These are phyloP conservation scores for Archips crataeganus DNA, from an alignment of 2,888 invertebrate genomes.

Conservation along the genomic window DNA sequence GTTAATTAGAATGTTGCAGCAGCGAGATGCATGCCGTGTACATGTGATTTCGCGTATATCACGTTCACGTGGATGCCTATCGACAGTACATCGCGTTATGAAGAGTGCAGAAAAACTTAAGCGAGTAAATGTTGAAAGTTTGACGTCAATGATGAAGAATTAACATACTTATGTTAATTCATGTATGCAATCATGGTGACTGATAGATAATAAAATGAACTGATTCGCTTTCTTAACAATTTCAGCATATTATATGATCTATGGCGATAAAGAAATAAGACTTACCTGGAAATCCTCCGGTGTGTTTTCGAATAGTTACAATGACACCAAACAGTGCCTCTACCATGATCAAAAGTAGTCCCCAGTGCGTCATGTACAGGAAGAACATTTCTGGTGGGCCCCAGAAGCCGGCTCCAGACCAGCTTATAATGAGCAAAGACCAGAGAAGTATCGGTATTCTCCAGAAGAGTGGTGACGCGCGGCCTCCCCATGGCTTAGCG, in stretches of 20 bases:
- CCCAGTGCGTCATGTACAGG: constrained; percentile 86
- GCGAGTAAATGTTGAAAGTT: constrained; percentile 15
- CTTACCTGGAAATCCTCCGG: constrained; percentile 61
- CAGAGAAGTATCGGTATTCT: constrained; percentile 74
- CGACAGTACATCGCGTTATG: not conserved
- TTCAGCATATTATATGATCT: not conserved
- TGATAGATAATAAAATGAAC: not conserved
- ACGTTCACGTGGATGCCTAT: not conserved
- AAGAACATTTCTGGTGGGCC: constrained; percentile 77
- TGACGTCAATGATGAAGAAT: constrained; percentile 10
- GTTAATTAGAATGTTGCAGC: constrained; percentile 47
- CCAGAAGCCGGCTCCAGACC: constrained; percentile 73
- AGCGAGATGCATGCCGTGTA: constrained; percentile 25
- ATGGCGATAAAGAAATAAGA: not conserved
- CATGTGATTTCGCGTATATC: not conserved
- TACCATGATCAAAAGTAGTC: constrained; percentile 71
- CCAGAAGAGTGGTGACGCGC: constrained; percentile 72
- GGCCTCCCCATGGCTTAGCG: constrained; percentile 62
- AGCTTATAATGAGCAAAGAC: constrained; percentile 61
- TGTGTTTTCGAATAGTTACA: constrained; percentile 61
- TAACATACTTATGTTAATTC: constrained; percentile 1
- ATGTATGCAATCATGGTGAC: not conserved
- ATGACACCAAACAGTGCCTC: constrained; percentile 72
- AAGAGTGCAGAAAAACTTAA: constrained; percentile 1
- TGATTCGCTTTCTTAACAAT: not conserved